Evolutionary conservation across 2,797 vertebrate species (phyloP).

Genomic region (Novumbra hubbsi): DNA sequence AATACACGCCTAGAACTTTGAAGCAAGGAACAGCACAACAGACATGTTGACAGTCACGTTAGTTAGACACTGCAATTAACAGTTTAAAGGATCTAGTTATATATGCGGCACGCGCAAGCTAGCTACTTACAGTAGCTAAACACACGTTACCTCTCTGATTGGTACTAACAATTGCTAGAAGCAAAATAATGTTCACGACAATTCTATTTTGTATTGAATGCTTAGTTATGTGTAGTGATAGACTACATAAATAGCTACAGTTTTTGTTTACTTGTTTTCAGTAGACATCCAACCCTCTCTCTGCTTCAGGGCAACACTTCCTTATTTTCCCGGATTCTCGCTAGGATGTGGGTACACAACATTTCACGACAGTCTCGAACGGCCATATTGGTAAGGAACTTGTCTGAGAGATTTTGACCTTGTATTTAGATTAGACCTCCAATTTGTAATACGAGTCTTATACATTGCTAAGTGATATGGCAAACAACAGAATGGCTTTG

Average conservation of each 20-base stretch:
- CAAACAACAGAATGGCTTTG: not conserved
- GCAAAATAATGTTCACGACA: not conserved
- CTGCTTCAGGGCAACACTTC: not conserved
- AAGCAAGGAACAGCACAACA: not conserved
- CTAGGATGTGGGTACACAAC: not conserved
- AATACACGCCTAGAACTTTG: not conserved
- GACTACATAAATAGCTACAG: not conserved
- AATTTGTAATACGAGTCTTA: too few species aligned
- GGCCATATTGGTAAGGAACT: constrained; percentile 8
- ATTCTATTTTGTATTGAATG: not conserved
- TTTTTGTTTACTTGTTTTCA: not conserved
- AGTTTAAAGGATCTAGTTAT: too few species aligned
- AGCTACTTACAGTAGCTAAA: not conserved
- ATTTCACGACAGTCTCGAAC: not conserved
- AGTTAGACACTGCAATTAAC: not conserved
- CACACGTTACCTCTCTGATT: not conserved
- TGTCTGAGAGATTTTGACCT: not conserved
- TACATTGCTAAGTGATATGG: not conserved
- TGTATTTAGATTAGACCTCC: not conserved
- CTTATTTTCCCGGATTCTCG: not conserved
- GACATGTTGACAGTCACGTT: not conserved
- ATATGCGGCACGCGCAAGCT: not conserved
- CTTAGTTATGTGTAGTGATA: not conserved
- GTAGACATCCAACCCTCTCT: not conserved
- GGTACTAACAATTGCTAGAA: not conserved